A percentile compares a stretch with the other conserved stretches of the same genome.
Evolutionary conservation across 2,797 vertebrate genomes (phyloP).

Genomic region (Aplochiton taeniatus): DNA sequence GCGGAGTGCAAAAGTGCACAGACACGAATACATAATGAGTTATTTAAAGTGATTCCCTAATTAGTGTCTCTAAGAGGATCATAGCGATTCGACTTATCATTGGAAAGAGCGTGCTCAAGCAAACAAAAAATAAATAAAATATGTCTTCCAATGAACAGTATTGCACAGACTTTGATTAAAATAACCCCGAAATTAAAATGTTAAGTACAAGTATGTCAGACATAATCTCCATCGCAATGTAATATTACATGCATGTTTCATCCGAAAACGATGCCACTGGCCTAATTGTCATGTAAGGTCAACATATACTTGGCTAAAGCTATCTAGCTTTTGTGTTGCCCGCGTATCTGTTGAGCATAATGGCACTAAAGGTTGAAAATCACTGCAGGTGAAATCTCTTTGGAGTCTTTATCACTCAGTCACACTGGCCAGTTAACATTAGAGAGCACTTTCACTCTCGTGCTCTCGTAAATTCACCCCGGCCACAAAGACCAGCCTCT

Average conservation of each 20-base stretch:
- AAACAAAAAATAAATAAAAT: neutral
- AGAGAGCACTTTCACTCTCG: conserved; percentile 54
- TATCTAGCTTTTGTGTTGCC: conserved; percentile 15
- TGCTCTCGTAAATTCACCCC: conserved; percentile 62
- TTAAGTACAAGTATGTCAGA: no score
- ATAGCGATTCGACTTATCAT: conserved; percentile 1
- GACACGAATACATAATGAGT: conserved; percentile 20
- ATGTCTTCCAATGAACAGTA: neutral
- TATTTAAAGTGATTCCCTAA: conserved; percentile 32
- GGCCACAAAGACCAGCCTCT: conserved; percentile 67
- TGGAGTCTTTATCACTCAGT: neutral
- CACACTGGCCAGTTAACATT: conserved; percentile 52
- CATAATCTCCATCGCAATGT: no score
- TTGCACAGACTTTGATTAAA: no score
- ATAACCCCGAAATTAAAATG: no score
- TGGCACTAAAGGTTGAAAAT: conserved; percentile 38
- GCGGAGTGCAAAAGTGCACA: neutral
- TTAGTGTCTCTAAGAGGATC: neutral
- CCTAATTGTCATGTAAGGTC: conserved; percentile 3
- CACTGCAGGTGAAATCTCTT: neutral
- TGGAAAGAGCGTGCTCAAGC: no score
- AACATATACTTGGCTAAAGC: neutral
- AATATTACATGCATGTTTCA: no score
- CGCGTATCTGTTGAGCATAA: neutral
- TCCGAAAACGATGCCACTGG: no score